These are phyloP conservation scores for Vandiemenella viatica DNA, from an alignment of 2,888 invertebrate species.

Conservation along the genomic window DNA sequence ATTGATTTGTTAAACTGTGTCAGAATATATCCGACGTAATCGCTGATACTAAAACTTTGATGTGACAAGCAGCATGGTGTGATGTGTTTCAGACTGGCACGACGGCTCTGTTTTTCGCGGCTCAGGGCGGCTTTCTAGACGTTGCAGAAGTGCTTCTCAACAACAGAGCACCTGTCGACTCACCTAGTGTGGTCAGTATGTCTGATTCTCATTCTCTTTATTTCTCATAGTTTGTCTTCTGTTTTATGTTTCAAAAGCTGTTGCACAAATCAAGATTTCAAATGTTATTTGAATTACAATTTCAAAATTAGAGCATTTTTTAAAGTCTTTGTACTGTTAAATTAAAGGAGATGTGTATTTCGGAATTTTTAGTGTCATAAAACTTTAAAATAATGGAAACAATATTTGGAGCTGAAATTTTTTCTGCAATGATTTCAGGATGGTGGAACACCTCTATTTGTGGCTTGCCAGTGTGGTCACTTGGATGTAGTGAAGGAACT, in stretches of 20 bases:
- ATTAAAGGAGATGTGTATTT: not conserved
- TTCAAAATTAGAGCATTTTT: no score
- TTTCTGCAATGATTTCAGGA: slow-evolving; percentile 57
- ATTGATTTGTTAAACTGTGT: no score
- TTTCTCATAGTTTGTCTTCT: not conserved
- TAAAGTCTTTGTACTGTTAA: no score
- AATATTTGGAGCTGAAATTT: no score
- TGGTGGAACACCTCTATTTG: slow-evolving; percentile 87
- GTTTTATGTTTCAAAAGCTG: not conserved
- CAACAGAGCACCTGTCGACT: slow-evolving; percentile 61
- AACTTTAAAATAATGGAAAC: slow-evolving; percentile 6
- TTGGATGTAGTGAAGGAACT: slow-evolving; percentile 74
- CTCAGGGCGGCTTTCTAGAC: slow-evolving; percentile 81
- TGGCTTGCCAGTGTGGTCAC: slow-evolving; percentile 85
- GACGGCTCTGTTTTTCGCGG: slow-evolving; percentile 83
- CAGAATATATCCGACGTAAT: no score
- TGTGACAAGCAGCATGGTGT: no score
- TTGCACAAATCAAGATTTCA: not conserved
- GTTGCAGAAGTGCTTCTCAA: slow-evolving; percentile 64
- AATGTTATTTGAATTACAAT: no score
- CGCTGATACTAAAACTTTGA: no score
- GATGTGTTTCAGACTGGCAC: slow-evolving; percentile 75
- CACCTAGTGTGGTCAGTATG: slow-evolving; percentile 54
- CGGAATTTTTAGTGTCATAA: not conserved
- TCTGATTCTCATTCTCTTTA: not conserved